These are phyloP conservation scores for Garra rufa DNA, from an alignment of 2,113 vertebrate genomes.

Conservation along the genomic window DNA sequence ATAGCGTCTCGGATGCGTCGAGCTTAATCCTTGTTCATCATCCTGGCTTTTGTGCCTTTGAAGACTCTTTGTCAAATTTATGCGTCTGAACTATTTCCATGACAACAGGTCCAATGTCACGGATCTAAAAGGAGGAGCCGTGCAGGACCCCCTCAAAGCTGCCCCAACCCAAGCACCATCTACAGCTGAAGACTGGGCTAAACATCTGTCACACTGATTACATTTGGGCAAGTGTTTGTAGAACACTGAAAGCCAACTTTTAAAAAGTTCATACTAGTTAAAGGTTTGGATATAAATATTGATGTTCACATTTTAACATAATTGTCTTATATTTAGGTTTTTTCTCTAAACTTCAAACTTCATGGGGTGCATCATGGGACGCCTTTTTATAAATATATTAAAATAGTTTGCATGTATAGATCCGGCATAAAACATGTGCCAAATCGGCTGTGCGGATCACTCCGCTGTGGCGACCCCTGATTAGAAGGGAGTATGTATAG, in stretches of 20 bases:
- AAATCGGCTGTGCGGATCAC: no score
- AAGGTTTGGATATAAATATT: background rate
- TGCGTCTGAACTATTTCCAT: conserved; percentile 62
- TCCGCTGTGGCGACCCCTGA: no score
- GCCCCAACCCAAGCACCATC: conserved; percentile 15
- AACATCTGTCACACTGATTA: conserved; percentile 1
- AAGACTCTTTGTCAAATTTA: conserved; percentile 43
- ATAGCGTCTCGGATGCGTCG: conserved; percentile 26
- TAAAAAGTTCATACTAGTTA: background rate
- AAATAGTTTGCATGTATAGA: background rate
- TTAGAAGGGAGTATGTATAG: no score
- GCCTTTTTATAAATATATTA: background rate
- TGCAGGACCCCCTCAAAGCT: conserved; percentile 16
- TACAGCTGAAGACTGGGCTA: background rate
- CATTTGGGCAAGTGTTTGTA: background rate
- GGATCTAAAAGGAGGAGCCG: conserved; percentile 41
- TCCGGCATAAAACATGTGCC: no score
- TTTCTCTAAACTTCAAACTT: no score
- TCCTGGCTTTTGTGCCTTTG: conserved; percentile 48
- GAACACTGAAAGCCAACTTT: background rate
- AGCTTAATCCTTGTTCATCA: conserved; percentile 41
- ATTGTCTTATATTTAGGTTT: background rate
- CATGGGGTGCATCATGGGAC: background rate
- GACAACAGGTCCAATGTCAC: conserved; percentile 63
- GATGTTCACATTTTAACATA: background rate